A percentile compares a stretch with the other conserved stretches of the same genome.
Conservation (phyloP, 2,113 vertebrate species). For the Meriones unguiculatus region DNA sequence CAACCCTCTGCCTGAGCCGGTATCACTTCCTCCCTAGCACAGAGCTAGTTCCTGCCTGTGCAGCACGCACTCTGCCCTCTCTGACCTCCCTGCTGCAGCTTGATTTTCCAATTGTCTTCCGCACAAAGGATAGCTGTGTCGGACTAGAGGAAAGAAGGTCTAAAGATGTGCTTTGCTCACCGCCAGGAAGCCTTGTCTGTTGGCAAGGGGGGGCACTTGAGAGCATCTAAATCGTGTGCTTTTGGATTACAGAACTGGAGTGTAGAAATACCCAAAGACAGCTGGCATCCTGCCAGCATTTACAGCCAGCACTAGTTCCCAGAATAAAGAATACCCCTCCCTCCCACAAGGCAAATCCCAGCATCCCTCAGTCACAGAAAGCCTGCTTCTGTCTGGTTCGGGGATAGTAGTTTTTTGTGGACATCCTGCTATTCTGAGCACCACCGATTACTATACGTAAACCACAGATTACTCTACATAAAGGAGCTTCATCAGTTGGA, state of each 20-base stretch:
- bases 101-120: not conserved
- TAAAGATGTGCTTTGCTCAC: not conserved
- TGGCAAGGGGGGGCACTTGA: not conserved
- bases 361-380: not conserved
- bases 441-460: not conserved
- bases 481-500: not conserved
- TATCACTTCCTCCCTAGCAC: no score
- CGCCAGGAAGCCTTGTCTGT: not conserved
- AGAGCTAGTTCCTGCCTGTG: not conserved
- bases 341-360: not conserved
- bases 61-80: no score
- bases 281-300: not conserved
- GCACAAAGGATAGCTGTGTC: not conserved
- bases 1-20: not conserved
- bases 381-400: not conserved
- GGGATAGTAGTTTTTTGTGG: slow-evolving; percentile 7
- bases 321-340: not conserved
- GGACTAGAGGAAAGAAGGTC: not conserved
- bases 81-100: not conserved
- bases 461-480: not conserved
- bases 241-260: not conserved
- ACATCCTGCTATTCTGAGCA: slow-evolving; percentile 38
- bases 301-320: not conserved
- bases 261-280: not conserved
- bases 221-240: not conserved